Base-by-base conservation (phyloP, 2,797 vertebrate species). In the Siniperca undulata region DNA sequence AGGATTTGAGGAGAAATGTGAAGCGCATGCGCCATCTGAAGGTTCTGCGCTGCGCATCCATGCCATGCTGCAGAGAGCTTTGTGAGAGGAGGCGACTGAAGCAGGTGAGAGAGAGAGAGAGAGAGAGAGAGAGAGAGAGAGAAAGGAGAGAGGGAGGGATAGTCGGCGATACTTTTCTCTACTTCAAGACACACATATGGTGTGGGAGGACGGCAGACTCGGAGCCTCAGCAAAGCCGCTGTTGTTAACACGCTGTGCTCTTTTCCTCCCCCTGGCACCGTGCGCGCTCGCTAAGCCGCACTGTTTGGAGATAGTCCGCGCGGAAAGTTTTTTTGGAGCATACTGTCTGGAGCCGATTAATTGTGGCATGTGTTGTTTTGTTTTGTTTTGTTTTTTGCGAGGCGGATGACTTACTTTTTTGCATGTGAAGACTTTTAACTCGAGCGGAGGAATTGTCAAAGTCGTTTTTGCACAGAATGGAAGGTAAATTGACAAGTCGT, bases 21-120 rank as follows among this genome's bases (percentile, higher is more conserved):
- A 19, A 24, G 97, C 98, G 97, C 98, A 97, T 97, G 98, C 98
- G 97, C 95, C 90, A 74, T 75, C 81, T 50, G 80, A 91, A 87
- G 93, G 91, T 84, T 93, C 95, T 93, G 90, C 95, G 82, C 89
- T 65, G 93, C 93, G 93, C 94, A 92, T 95, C 95, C 82, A 80
- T 52, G 86, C 88, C 40, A 7, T 5, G 36, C 36, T 36, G 78
- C 85, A 61, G 77, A 73, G 84, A 75, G 77, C 62, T 86, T 86
- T 82, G 86, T 42, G 90, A 90, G 87, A 92, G 93, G 93, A 93
- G 92, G 93, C 90, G 89, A 90, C 83, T 75, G 82, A 61, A 85
- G 95, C 96, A 96, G 96, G 95, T 96, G 96, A 95, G 90, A 84
- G 87, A 83, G 77, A 69, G 81, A 87, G 86, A 67, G 86, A 84